Base-by-base conservation (phyloP, 1,140 invertebrate genomes). In the Anastrepha obliqua region DNA sequence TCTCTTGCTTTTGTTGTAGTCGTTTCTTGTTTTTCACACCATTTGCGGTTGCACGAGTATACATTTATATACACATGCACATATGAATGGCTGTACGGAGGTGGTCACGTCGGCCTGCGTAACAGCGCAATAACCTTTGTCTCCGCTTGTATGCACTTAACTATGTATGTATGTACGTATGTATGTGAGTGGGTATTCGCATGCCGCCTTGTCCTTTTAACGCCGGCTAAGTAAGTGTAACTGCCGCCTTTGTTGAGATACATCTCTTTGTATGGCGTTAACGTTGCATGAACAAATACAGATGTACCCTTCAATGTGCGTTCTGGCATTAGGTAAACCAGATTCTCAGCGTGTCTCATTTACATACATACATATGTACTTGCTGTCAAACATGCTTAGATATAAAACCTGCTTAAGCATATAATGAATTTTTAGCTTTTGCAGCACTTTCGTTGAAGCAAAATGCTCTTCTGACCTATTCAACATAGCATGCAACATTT, bases 21-120 rank as follows among this genome's bases (percentile, higher is more conserved):
- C 17, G 2, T 86, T 42, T 62, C 85, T 62, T 60, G 20, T 20
- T 8, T 51, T 81, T 81, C 74, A 55, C 74, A 81, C 74, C 74
- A 81, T 81, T 81, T 81, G 74, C 74, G 74, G 74, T 51, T 55
- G 47, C 74, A 55, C n/a, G 3, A 3, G n/a, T 0, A 55, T 17
- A 74, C 17, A 55, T 29, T 81, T 39, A 74, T 47, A 17, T 81
- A 81, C 47, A 51, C 11, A 78, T 78, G 39, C 51, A 42, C 8
- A 29, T 55, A 15, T 81, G n/a, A 55, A 47, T 81, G 7, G 17
- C 7, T 81, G 74, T 62, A 62, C 47, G 51, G 51, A 55, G 51
- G 11, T 55, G 44, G 17, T 81, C 44, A 74, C 70, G 47, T 5
- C 44, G 29, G n/a, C 47, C 17, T 51, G 74, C 74, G 44, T 81